phyloP scores from a whole-genome alignment of 2,888 invertebrate genomes.

The Eupsilia transversa region DNA sequence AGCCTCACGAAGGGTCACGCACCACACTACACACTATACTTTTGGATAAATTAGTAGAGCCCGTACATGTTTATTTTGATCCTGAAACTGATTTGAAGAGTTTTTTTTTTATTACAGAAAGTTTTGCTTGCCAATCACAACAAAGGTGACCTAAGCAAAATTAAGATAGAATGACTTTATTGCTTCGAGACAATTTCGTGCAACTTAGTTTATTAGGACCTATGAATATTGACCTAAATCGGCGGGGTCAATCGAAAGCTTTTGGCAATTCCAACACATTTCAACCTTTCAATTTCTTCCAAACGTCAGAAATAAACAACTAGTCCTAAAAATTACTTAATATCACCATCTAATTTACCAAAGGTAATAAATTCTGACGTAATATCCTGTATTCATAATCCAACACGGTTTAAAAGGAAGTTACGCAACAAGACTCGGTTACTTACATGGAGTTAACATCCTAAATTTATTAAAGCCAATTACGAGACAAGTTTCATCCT shows the following conservation, averaged over 20 bases:
- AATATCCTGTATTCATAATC: constrained; percentile 48
- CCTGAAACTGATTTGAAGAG: neutral
- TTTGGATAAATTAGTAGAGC: neutral
- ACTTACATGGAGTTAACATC: constrained; percentile 47
- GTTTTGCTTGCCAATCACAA: neutral
- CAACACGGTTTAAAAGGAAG: constrained; percentile 39
- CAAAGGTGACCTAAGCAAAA: neutral
- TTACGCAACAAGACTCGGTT: constrained; percentile 30
- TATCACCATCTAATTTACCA: constrained; percentile 36
- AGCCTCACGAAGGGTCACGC: constrained; percentile 2
- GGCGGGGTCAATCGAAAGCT: too few relatives aligned
- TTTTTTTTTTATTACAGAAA: neutral
- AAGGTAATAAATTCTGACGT: constrained; percentile 42
- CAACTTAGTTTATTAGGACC: neutral
- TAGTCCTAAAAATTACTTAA: neutral
- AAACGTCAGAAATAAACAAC: neutral
- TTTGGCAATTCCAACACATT: too few relatives aligned
- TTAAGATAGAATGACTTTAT: neutral
- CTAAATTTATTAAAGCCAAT: constrained; percentile 59
- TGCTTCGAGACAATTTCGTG: neutral
- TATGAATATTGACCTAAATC: neutral
- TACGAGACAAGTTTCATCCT: constrained; percentile 47
- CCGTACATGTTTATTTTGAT: too few relatives aligned
- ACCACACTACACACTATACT: too few relatives aligned
- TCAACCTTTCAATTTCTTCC: too few relatives aligned